Evolutionary conservation across 1,140 invertebrate species (phyloP), one percentile per base, ranked within the genome.

Genomic region (Triops longicaudatus): DNA sequence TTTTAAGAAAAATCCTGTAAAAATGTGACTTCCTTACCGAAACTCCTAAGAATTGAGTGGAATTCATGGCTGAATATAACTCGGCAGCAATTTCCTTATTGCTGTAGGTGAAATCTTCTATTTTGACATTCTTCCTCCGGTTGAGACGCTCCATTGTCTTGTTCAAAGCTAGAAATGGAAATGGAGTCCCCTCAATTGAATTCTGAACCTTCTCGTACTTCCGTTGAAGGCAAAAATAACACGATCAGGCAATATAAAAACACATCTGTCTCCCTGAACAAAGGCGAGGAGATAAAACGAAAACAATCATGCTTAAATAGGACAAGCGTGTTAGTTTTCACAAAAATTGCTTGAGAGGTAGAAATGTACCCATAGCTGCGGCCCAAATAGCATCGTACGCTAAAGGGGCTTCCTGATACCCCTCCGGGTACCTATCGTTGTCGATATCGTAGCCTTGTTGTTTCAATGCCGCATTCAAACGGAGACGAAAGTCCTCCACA

Each of bases 341-440:
- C 6, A 22, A 63, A 37, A 37, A 37, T 37, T 22, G 50, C 17
- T 22, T 42, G 14, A 74, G 22, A 72, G 1, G 63, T 22, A 17
- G 5, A 14, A 72, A 82, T 81, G 83, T 85, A 93, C 92, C 92
- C 81, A 98, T 86, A 50, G 96, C 96, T 26, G 98, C 91, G 26
- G 96, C 95, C 98, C 98, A 99, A 63, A 99, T 94, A 37, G 98
- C 98, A 85, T 99, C 98, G 82, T 99, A 99, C 17, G 98, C 98
- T 42, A 99, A 84, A 0, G 98, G 98, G 1, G 98, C 96, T 86
- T 99, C 98, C 82, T 97, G 96, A 84, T 98, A 98, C 1, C 98
- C 98, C 83, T 94, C 93, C 1, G 94, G 94, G 84, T 91, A 95
- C 63, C 92, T 86, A 81, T 91, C 89, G 63, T 92, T 89, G 82